These are phyloP conservation scores for Leucozona laternaria DNA, from an alignment of 2,888 invertebrate species.

Conservation along the genomic window DNA sequence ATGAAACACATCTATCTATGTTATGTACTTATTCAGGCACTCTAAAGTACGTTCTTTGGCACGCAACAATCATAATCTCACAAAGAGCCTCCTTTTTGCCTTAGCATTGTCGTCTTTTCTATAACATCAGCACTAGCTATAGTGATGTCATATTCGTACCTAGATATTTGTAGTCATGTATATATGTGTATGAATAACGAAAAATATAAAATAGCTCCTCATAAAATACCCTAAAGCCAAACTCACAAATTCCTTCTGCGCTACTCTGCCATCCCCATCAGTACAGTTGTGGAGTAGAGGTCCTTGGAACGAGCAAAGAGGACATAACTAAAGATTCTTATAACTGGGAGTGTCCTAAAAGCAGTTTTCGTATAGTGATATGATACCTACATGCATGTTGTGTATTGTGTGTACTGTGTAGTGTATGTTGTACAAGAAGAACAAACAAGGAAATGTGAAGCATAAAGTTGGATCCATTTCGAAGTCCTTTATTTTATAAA, in stretches of 20 bases:
- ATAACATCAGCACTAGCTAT: not conserved
- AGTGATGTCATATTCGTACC: conserved; percentile 24
- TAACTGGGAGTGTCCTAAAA: conserved; percentile 69
- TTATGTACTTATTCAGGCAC: conserved; percentile 49
- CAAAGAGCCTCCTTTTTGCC: conserved; percentile 56
- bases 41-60: conserved; percentile 66
- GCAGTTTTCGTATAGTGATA: conserved; percentile 44
- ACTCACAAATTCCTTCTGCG: conserved; percentile 35
- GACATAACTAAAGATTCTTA: conserved; percentile 70
- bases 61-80: conserved; percentile 73
- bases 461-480: conserved; percentile 63
- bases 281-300: conserved; percentile 19
- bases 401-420: conserved; percentile 11
- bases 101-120: conserved; percentile 58
- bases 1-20: conserved; percentile 21
- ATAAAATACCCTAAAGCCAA: conserved; percentile 54
- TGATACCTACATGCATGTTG: conserved; percentile 58
- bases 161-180: conserved; percentile 10
- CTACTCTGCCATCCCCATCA: too few relatives aligned
- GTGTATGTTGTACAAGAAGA: conserved; percentile 52
- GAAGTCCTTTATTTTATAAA: conserved; percentile 62
- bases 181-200: not conserved
- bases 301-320: conserved; percentile 61
- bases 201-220: conserved; percentile 58
- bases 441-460: conserved; percentile 73